A percentile compares a stretch with the other conserved stretches of the same genome.
phyloP scores from a whole-genome alignment of 2,888 invertebrate species.

The Eurois occulta region DNA sequence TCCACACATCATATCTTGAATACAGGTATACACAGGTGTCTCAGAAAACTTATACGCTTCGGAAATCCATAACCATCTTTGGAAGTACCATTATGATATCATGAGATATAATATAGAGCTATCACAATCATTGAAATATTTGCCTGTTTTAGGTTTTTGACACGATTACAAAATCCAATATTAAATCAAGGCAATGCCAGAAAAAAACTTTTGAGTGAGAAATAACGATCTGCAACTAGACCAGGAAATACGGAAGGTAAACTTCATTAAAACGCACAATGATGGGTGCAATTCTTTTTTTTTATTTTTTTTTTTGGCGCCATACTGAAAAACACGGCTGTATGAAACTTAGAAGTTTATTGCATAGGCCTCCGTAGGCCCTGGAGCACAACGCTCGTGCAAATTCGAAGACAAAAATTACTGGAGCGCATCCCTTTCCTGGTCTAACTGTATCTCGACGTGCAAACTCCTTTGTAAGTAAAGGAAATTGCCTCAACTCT shows the following conservation, averaged over 20 bases:
- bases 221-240: neutral
- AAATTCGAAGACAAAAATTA: neutral
- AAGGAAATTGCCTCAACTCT: conserved; percentile 85
- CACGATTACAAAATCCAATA: neutral
- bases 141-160: neutral
- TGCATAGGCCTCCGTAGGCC: neutral
- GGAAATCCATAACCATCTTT: neutral
- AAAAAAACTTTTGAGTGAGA: neutral
- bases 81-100: neutral
- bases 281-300: neutral
- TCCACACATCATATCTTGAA: conserved; percentile 22
- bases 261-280: neutral
- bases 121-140: neutral
- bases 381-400: neutral
- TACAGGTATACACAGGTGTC: conserved; percentile 8
- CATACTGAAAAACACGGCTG: neutral
- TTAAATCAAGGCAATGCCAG: neutral
- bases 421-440: neutral
- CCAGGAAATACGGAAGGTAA: neutral
- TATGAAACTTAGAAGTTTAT: neutral
- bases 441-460: neutral
- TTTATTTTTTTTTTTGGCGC: neutral
- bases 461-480: conserved; percentile 74
- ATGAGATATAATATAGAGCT: neutral
- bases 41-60: neutral